Base-by-base conservation (phyloP, 2,797 vertebrate species). In the Betta splendens region DNA sequence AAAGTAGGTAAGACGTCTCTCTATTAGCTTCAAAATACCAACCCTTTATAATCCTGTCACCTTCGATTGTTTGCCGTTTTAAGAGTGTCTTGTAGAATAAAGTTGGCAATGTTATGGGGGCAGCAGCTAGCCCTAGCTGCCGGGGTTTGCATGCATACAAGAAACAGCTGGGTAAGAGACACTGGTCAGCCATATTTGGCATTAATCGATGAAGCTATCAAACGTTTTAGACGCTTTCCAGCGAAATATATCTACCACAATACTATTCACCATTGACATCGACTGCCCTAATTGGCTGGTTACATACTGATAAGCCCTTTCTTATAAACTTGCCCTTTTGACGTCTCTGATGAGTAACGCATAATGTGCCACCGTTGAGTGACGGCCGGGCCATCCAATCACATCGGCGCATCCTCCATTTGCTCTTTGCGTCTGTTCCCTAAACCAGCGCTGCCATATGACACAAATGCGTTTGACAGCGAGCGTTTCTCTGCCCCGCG, bases 351-450 rank as follows among this genome's bases (percentile, higher is more conserved):
- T 63, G 57, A 77, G 55, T 73, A 71, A 69, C 50, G 42, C 38
- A 56, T 63, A 66, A 55, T 75, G 48, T 68, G 47, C 53, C 57
- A 42, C 43, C 13, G 44, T 56, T 80, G 85, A 91, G 40, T 88
- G 89, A 89, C 80, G 50, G 9, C 54, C 39, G 31, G 37, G 45
- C 25, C 49, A 54, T 54, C 91, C 87, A 88, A 89, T 89, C 72
- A 77, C 10, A 75, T 70, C 49, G 48, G 51, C 26, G 62, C 81
- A 64, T 75, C 78, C 81, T 89, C 87, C 85, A 89, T 90, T 91
- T 90, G 88, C 87, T 81, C 82, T 64, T 72, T 80, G 67, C 64
- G 68, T 82, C 62, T 53, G 45, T 73, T 65, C 50, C 60, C 59
- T 79, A 80, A 80, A 77, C 77, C 80, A 13, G 54, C 37, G 64